phyloP scores from a whole-genome alignment of 2,888 invertebrate species.

The Seira ritae region DNA sequence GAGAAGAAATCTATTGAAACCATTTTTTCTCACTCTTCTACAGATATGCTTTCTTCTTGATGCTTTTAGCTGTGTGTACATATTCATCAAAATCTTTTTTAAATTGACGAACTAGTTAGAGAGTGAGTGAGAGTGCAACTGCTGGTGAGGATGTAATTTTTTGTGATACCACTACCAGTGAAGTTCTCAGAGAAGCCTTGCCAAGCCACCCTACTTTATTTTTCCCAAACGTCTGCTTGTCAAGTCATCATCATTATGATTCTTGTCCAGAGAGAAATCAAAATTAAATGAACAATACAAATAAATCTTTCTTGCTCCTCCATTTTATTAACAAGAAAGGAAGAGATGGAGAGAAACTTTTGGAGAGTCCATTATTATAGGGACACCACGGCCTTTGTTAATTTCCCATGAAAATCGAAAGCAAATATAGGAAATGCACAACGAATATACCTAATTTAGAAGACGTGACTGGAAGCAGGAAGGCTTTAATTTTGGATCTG shows the following conservation, averaged over 20 bases:
- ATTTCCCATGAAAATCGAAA: too few species aligned
- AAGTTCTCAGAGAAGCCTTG: too few species aligned
- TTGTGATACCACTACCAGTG: neutral
- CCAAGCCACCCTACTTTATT: neutral
- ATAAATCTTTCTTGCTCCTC: neutral
- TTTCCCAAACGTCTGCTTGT: neutral
- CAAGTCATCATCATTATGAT: conserved; percentile 7
- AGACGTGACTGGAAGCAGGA: conserved; percentile 44
- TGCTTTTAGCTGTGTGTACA: neutral
- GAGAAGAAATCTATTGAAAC: neutral
- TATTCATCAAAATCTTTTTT: conserved; percentile 1
- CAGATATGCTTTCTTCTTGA: neutral
- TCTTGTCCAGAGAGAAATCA: conserved; percentile 11
- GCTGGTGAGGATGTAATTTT: neutral
- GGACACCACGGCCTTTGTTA: too few species aligned
- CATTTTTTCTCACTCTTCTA: neutral
- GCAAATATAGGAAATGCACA: too few species aligned
- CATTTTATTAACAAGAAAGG: neutral
- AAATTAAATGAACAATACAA: neutral
- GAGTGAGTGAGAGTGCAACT: neutral
- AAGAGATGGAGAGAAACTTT: neutral
- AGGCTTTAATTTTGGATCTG: conserved; percentile 35
- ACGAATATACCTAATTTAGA: neutral
- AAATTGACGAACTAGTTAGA: conserved; percentile 1
- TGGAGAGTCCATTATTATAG: conserved; percentile 3